phyloP scores from a whole-genome alignment of 1,140 invertebrate genomes.

The Heliothis virescens region DNA sequence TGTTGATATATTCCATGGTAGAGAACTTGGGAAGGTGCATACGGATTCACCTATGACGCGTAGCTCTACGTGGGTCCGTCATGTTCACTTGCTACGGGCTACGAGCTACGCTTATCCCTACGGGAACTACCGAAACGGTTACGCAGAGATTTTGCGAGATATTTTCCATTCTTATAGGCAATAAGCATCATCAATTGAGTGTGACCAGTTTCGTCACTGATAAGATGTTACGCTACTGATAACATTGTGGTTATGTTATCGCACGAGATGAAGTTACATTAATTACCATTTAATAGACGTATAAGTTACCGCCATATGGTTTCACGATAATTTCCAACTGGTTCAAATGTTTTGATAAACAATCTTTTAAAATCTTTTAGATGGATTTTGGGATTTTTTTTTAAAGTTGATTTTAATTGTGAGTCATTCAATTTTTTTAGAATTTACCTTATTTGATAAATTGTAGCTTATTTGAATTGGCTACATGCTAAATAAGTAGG shows the following conservation, averaged over 20 bases:
- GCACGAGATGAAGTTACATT: slow-evolving; percentile 1
- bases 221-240: slow-evolving; percentile 12
- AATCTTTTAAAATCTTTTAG: neutral
- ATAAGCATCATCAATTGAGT: neutral
- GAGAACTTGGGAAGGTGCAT: neutral
- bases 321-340: neutral
- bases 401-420: neutral
- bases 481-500: too few species aligned
- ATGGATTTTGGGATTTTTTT: neutral
- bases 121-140: neutral
- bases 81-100: neutral
- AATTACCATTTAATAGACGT: slow-evolving; percentile 30
- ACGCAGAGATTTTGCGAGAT: neutral
- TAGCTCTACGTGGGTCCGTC: neutral
- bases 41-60: slow-evolving; percentile 21
- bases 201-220: slow-evolving; percentile 9
- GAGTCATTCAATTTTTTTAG: neutral
- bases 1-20: too few species aligned
- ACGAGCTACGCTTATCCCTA: slow-evolving; percentile 5
- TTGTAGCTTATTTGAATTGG: too few species aligned
- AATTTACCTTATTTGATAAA: too few species aligned
- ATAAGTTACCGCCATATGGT: slow-evolving; percentile 4
- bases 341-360: neutral
- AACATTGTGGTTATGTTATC: slow-evolving; percentile 25
- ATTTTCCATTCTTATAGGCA: neutral